A percentile compares a stretch with the other conserved stretches of the same genome.
Evolutionary conservation across 1,140 invertebrate species (phyloP).

Genomic region (Trichogramma pretiosum): DNA sequence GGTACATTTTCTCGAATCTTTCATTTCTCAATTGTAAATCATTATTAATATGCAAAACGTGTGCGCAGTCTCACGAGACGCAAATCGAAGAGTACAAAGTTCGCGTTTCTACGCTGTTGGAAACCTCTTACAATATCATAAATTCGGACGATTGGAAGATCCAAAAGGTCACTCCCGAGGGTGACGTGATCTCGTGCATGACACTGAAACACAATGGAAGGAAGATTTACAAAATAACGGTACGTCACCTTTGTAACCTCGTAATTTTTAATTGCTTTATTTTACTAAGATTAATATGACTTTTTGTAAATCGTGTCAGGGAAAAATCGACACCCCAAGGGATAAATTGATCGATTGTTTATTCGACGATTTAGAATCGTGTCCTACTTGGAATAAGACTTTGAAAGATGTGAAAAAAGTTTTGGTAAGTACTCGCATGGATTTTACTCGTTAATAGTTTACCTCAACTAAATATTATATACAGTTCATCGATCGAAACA

Average conservation of each 20-base stretch:
- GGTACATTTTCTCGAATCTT: too few relatives aligned
- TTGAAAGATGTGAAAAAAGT: slow-evolving; percentile 61
- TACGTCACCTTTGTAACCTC: slow-evolving; percentile 33
- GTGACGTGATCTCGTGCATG: slow-evolving; percentile 59
- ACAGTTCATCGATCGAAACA: slow-evolving; percentile 56
- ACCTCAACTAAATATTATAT: too few relatives aligned
- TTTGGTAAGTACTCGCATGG: slow-evolving; percentile 50
- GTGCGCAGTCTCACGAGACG: too few relatives aligned
- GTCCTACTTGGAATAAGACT: slow-evolving; percentile 72
- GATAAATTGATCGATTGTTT: too few relatives aligned
- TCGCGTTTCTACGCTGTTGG: slow-evolving; percentile 50
- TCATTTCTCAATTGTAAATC: too few relatives aligned
- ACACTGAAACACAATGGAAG: slow-evolving; percentile 47
- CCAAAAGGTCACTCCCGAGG: slow-evolving; percentile 49
- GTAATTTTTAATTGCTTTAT: too few relatives aligned
- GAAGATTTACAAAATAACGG: slow-evolving; percentile 67
- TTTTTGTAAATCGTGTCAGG: too few relatives aligned
- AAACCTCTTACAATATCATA: slow-evolving; percentile 52
- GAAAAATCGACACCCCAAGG: too few relatives aligned
- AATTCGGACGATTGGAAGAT: slow-evolving; percentile 59
- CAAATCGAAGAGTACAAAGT: slow-evolving; percentile 59
- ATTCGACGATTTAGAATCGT: slow-evolving; percentile 58
- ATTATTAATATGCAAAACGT: too few relatives aligned
- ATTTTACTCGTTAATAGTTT: slow-evolving; percentile 4
- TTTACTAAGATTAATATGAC: too few relatives aligned